These are phyloP conservation scores for Himalopsyche japonica DNA, from an alignment of 2,888 invertebrate species.

Conservation along the genomic window DNA sequence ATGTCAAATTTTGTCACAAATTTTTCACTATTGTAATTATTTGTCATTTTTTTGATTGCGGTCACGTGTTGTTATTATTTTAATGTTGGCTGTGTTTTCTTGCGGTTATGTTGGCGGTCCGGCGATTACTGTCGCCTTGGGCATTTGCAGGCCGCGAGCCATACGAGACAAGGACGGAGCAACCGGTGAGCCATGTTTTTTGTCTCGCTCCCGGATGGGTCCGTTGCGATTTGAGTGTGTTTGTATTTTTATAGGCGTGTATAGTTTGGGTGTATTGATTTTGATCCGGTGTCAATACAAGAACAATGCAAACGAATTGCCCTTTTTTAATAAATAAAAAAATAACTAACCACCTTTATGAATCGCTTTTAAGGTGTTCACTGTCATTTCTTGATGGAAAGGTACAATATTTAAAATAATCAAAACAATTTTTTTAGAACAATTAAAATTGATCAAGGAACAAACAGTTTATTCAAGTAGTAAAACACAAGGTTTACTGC, in stretches of 20 bases:
- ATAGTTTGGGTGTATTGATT: neutral
- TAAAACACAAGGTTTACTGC: too few relatives aligned
- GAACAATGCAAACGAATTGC: neutral
- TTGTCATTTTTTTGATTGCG: slow-evolving; percentile 17
- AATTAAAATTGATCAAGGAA: too few relatives aligned
- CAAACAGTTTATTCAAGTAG: too few relatives aligned
- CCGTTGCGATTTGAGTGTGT: neutral
- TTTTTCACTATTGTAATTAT: neutral
- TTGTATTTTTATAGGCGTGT: neutral
- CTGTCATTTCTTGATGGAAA: too few relatives aligned
- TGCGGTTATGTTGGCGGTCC: slow-evolving; percentile 30
- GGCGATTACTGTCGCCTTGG: slow-evolving; percentile 31
- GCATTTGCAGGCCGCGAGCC: slow-evolving; percentile 22
- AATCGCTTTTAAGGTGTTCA: too few relatives aligned
- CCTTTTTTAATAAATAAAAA: too few relatives aligned
- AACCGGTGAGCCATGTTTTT: neutral
- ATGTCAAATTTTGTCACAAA: neutral
- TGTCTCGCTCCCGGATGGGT: slow-evolving; percentile 3
- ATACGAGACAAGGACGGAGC: slow-evolving; percentile 11
- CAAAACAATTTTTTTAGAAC: too few relatives aligned
- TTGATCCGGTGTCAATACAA: neutral
- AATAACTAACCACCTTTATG: too few relatives aligned
- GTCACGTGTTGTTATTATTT: slow-evolving; percentile 21
- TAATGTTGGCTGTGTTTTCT: slow-evolving; percentile 3
- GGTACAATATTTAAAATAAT: too few relatives aligned